Evolutionary conservation across 2,888 invertebrate genomes (phyloP).

Genomic region (Theodoxus fluviatilis): DNA sequence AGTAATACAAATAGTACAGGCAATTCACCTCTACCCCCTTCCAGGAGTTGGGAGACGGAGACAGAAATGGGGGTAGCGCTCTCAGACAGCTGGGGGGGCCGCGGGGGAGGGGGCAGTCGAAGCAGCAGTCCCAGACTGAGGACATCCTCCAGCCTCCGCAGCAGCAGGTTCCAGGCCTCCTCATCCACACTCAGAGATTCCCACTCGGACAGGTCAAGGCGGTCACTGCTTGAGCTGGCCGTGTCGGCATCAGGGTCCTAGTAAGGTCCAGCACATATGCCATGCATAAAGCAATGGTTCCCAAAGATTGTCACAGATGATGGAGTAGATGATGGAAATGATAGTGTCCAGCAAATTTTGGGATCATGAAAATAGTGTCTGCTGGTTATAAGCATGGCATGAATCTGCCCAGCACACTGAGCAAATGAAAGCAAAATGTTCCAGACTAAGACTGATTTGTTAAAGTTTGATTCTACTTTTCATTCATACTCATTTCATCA

Average conservation of each 20-base stretch:
- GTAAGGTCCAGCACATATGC: too few relatives aligned
- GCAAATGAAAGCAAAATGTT: too few relatives aligned
- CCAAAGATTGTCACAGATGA: background rate
- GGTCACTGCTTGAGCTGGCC: slow-evolving; percentile 33
- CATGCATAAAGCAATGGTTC: background rate
- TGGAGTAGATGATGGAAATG: too few relatives aligned
- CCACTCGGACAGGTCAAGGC: slow-evolving; percentile 71
- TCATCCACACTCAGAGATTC: slow-evolving; percentile 83
- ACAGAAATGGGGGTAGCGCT: slow-evolving; percentile 53
- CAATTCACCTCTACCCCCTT: slow-evolving; percentile 64
- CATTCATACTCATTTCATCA: too few relatives aligned
- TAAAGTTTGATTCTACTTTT: too few relatives aligned
- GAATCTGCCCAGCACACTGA: too few relatives aligned
- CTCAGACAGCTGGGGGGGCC: too few relatives aligned
- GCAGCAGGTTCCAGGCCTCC: slow-evolving; percentile 84
- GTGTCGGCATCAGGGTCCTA: slow-evolving; percentile 59
- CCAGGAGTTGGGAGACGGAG: slow-evolving; percentile 61
- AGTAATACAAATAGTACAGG: background rate
- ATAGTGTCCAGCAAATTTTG: too few relatives aligned
- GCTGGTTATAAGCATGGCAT: too few relatives aligned
- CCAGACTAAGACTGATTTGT: too few relatives aligned
- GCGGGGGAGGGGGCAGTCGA: slow-evolving; percentile 37
- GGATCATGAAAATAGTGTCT: too few relatives aligned
- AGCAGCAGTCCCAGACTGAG: slow-evolving; percentile 70
- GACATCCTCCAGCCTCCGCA: slow-evolving; percentile 88